Base-by-base conservation (phyloP, 2,888 invertebrate genomes). In the Macrosoma leucophasiata region DNA sequence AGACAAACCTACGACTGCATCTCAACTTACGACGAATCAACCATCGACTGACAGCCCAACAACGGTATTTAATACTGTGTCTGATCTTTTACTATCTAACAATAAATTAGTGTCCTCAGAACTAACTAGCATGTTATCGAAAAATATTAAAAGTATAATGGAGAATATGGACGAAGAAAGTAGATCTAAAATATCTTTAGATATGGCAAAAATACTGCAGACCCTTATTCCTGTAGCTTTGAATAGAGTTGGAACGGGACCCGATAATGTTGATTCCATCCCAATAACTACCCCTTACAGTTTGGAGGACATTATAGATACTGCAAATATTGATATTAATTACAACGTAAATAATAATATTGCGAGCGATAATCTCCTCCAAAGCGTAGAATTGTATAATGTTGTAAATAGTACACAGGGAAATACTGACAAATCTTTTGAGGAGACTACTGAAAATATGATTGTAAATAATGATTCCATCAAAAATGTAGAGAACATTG, bases 61-160 rank as follows among this genome's bases (percentile, higher is more conserved):
- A 72, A 84, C 61, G 82, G 84, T 84, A 82, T 74, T 66, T 76
- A 82, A 77, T 50, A 78, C 75, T 62, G 75, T 79, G 48, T 81
- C 82, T 59, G 81, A 82, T 73, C 70, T 82, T 58, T 70, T 82
- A 59, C 61, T 81, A 54, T 66, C 74, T 48, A 78, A 76, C 66
- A 84, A 79, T 47, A 73, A 74, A 57, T 56, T 82, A 69, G 73
- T 84, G 30, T 84, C 84, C 40, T 72, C 76, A 42, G 81, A 78
- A 78, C 75, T 84, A 84, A 84, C 84, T 66, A 82, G 82, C 82
- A 84, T 82, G 82, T 70, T 84, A 47, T 67, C 82, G 50, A 79
- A 72, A 74, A 79, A 78, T 52, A 84, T 84, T 52, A 70, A 58
- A 61, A 64, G 61, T 63, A 79, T 84, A 50, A 69, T 84, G 34